Evolutionary conservation across 2,888 invertebrate species (phyloP), one percentile per base, ranked within the genome.

Genomic region (Nebria salina): DNA sequence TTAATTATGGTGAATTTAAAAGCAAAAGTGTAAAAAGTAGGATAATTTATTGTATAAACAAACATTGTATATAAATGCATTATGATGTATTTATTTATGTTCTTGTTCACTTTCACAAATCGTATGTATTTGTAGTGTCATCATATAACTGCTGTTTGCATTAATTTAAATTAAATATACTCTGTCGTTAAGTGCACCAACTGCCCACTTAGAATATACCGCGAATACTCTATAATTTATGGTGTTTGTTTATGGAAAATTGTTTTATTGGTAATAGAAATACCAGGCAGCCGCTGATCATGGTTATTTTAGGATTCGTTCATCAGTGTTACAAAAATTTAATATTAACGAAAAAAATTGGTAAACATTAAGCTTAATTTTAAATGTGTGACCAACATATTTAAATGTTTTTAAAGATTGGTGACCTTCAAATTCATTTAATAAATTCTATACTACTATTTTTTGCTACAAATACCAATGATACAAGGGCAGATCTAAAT

Each of bases 141-240:
- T 54, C 54, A 54, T 54, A 54, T 54, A 54, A 54, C 54, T 54
- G 54, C 54, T 54, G 54, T 54, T 54, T 54, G 54, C 54, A 54
- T 54, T 54, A 54, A 54, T 54, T 54, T 54, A 54, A 54, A 54
- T 54, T 54, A 54, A 54, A 54, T 54, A 54, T 54, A 54, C 54
- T 8, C 54, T 7, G 54, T 54, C 54, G 54, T 54, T 54, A 54
- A 54, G 54, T 54, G 54, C 54, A 54, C 54, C 54, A 54, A 54
- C 54, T 54, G 54, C 54, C 54, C 54, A 54, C 54, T 54, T 54
- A 54, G 54, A 43, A 54, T 54, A 54, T 54, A 54, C 54, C 54
- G 54, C 54, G 54, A 54, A 54, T 54, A 54, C 54, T 54, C 54
- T 54, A 13, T 54, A 54, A 54, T 54, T 54, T 54, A 54, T 54